phyloP scores from a whole-genome alignment of 2,888 invertebrate genomes.

The Amiota mariae region DNA sequence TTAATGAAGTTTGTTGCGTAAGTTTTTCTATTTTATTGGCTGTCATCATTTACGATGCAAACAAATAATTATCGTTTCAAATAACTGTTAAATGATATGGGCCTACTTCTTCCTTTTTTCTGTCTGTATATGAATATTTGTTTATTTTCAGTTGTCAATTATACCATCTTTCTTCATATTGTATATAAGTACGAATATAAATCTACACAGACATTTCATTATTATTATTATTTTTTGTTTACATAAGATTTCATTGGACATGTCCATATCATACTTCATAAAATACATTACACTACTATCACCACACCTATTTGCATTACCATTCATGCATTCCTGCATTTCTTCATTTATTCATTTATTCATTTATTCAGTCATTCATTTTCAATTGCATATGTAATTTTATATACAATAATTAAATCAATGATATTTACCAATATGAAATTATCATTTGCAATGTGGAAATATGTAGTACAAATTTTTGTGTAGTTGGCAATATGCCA shows the following conservation, averaged over 20 bases:
- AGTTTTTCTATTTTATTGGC: slow-evolving; percentile 56
- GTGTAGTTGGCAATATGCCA: not conserved
- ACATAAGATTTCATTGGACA: no score
- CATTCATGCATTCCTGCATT: no score
- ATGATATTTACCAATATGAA: not conserved
- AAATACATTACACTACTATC: no score
- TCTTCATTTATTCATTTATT: no score
- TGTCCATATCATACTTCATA: no score
- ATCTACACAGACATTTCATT: no score
- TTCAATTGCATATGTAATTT: not conserved
- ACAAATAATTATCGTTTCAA: slow-evolving; percentile 20
- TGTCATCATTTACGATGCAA: slow-evolving; percentile 39
- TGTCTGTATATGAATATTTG: not conserved
- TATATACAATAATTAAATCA: not conserved
- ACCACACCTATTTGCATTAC: no score
- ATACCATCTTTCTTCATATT: no score
- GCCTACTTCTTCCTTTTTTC: slow-evolving; percentile 20
- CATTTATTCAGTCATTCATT: no score
- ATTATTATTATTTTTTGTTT: no score
- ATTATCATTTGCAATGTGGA: not conserved
- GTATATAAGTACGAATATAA: no score
- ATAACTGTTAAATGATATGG: slow-evolving; percentile 16
- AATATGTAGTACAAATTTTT: not conserved
- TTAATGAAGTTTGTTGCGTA: slow-evolving; percentile 58
- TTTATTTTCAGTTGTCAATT: no score